A percentile compares a stretch with the other conserved stretches of the same genome.
phyloP scores from a whole-genome alignment of 2,888 invertebrate species.

The Acronicta psi region DNA sequence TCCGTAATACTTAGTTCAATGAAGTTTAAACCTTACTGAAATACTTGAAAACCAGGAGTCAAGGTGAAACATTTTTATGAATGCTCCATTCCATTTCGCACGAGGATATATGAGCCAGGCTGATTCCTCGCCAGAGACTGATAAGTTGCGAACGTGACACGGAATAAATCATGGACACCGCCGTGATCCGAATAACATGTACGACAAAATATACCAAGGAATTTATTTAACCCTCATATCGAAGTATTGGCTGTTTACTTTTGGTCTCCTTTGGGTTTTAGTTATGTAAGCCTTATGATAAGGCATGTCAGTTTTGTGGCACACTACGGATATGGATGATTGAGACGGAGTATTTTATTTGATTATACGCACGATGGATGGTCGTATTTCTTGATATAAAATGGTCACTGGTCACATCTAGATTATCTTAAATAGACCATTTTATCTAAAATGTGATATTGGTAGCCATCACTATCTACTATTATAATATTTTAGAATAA shows the following conservation, averaged over 20 bases:
- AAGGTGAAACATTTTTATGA: conserved; percentile 54
- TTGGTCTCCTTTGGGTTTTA: conserved; percentile 32
- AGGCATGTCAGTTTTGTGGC: conserved; percentile 6
- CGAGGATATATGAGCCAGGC: conserved; percentile 57
- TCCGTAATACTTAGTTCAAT: too few relatives aligned
- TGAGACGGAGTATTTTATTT: conserved; percentile 9
- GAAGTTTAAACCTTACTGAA: conserved; percentile 11
- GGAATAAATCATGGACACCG: conserved; percentile 71
- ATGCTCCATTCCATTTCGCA: conserved; percentile 51
- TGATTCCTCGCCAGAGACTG: conserved; percentile 70
- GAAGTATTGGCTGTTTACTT: conserved; percentile 39
- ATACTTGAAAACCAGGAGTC: conserved; percentile 31
- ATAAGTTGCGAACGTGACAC: conserved; percentile 75
- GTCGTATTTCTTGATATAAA: not conserved
- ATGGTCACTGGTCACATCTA: too few relatives aligned
- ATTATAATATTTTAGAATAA: too few relatives aligned
- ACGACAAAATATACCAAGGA: conserved; percentile 48
- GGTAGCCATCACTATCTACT: too few relatives aligned
- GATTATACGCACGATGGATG: not conserved
- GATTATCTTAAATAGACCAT: too few relatives aligned
- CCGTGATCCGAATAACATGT: conserved; percentile 69
- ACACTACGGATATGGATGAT: conserved; percentile 8
- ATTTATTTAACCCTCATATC: conserved; percentile 47
- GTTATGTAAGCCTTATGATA: conserved; percentile 17
- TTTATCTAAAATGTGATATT: too few relatives aligned